Evolutionary conservation across 2,113 vertebrate species (phyloP).

Genomic region (Zootoca vivipara): DNA sequence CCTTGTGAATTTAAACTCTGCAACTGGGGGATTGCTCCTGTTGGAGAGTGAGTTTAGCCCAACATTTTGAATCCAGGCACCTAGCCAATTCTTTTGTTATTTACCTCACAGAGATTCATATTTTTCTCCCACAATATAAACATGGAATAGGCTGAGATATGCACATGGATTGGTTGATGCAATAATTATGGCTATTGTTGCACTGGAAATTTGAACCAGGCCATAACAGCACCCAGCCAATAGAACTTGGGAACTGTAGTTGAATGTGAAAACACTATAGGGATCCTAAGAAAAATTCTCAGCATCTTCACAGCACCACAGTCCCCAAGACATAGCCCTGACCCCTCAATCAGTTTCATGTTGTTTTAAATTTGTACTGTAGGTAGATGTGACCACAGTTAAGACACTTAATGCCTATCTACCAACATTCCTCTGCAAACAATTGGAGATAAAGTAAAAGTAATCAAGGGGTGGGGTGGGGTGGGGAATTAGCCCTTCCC

Average conservation of each 20-base stretch:
- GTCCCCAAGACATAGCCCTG: neutral
- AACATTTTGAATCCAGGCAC: no score
- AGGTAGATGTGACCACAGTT: neutral
- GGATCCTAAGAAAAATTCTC: neutral
- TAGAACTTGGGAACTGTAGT: neutral
- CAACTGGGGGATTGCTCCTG: no score
- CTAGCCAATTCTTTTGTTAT: no score
- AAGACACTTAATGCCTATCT: neutral
- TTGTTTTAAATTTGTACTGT: neutral
- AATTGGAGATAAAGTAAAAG: conserved; percentile 3
- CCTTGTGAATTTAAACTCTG: no score
- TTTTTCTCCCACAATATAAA: no score
- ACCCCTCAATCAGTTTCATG: neutral
- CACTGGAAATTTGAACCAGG: neutral
- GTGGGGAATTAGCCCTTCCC: neutral
- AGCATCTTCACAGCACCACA: neutral
- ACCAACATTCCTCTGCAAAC: neutral
- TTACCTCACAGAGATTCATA: no score
- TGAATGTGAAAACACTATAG: neutral
- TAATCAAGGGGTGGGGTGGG: neutral
- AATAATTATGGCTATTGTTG: neutral
- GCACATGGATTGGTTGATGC: neutral
- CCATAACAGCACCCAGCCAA: neutral
- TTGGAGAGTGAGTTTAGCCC: no score
- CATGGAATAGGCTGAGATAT: no score